Base-by-base conservation (phyloP, 2,797 vertebrate genomes). In the Catharus ustulatus region DNA sequence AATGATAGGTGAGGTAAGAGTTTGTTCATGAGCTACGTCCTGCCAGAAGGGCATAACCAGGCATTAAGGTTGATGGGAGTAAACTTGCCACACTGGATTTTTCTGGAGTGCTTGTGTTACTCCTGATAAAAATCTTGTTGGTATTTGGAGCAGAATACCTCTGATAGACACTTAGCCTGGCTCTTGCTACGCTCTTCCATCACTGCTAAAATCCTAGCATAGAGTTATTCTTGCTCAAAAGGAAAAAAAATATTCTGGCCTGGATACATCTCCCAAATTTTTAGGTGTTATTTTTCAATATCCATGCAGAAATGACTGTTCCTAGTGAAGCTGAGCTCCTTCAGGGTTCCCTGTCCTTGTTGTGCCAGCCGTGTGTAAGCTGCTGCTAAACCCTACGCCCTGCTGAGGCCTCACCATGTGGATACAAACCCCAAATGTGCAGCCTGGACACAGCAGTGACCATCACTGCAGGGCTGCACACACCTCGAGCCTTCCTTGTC, bases 61-160 rank as follows among this genome's bases (percentile, higher is more conserved):
- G n/a, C 51, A 71, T 58, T 63, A 42, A 59, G 45, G 42, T 32
- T 84, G 59, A 84, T 90, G 83, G 88, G 36, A 96, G 24, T 30
- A 85, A 94, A 94, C 94, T 94, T 92, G 91, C 89, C 82, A 79
- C 54, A 9, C 95, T 66, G 84, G 89, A 90, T 94, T 95, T 95
- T 94, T 95, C 74, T 84, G 2, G 52, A 94, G 52, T 79, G 91
- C 36, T 93, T 89, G 49, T 82, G 71, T 74, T 94, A 77, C 48
- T 38, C 52, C 58, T 15, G 80, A 94, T 93, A 86, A 92, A 88
- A 87, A 96, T 97, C 95, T 86, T 30, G 0, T 34, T 75, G 93
- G 87, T 94, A 94, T 96, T 94, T 87, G 93, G 43, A 82, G 36
- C 38, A 90, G 49, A 89, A 95, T 38, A 55, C n/a, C 59, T 82